Evolutionary conservation across 2,797 vertebrate species (phyloP), one percentile per base, ranked within the genome.

Genomic region (Gouania willdenowi): DNA sequence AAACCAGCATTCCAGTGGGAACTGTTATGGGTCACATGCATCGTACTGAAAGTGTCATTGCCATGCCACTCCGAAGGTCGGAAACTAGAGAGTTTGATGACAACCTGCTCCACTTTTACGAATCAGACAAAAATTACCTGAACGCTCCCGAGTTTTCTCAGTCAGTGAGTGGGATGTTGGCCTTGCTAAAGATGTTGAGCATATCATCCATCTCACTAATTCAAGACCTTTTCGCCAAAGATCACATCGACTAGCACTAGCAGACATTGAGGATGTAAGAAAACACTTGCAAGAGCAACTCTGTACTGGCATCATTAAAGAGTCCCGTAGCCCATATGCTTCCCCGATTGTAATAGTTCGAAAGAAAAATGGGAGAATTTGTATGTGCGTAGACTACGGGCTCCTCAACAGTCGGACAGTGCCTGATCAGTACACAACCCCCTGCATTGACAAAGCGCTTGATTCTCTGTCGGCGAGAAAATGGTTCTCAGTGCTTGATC

Each of bases 121-220:
- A n/a, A n/a, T n/a, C n/a, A n/a, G n/a, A n/a, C 17, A 18, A 17
- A 18, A 18, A 17, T 18, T 18, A 5, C 17, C 16, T 28, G 8
- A 27, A 3, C 20, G 17, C 5, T 3, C 0, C 1, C 10, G 44
- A 15, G 54, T 48, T 0, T 64, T 64, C 10, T 60, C 59, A 0
- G 6, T 60, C 2, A 5, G 47, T 26, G 41, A 64, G 3, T 36
- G 43, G 44, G 44, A 49, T 15, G 32, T 51, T 14, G n/a, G n/a
- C n/a, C n/a, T n/a, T n/a, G n/a, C n/a, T n/a, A n/a, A n/a, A n/a
- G n/a, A n/a, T n/a, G n/a, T 29, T 0, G 11, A 22, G 6, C 43
- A 46, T 5, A 8, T 15, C 1, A 45, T 45, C 0, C 4, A 31
- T 1, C 25, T 46, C 0, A 4, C 1, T 8, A 25, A 36, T 1